Evolutionary conservation across 1,140 invertebrate species (phyloP).

Genomic region (Eciton burchellii): DNA sequence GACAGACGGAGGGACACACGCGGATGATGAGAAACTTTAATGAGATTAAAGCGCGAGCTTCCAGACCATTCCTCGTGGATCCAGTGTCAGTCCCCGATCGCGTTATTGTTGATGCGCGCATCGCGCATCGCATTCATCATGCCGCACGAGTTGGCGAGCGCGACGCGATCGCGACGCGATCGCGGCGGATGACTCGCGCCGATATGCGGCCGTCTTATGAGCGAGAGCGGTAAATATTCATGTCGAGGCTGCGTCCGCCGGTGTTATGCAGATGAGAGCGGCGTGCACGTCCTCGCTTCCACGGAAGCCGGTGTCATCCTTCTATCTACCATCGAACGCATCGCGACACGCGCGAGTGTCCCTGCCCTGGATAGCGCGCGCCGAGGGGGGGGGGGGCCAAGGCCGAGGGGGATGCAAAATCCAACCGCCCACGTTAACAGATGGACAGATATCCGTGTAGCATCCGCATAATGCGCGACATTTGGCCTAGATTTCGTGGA

Average conservation of each 20-base stretch:
- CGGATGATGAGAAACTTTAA: too few relatives aligned
- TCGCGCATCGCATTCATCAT: too few relatives aligned
- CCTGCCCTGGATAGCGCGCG: slow-evolving; percentile 64
- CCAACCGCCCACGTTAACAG: slow-evolving; percentile 27
- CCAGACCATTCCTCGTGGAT: too few relatives aligned
- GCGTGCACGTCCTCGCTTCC: slow-evolving; percentile 58
- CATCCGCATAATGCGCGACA: not conserved
- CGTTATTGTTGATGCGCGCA: too few relatives aligned
- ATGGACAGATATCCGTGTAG: slow-evolving; percentile 33
- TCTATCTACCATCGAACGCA: slow-evolving; percentile 72
- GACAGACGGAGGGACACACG: too few relatives aligned
- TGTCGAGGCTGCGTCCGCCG: slow-evolving; percentile 75
- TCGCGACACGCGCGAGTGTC: slow-evolving; percentile 66
- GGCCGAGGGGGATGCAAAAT: slow-evolving; percentile 25
- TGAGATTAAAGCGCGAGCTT: too few relatives aligned
- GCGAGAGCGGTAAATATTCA: slow-evolving; percentile 77
- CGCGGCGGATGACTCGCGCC: slow-evolving; percentile 53
- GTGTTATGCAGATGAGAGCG: slow-evolving; percentile 76
- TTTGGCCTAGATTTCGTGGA: slow-evolving; percentile 55
- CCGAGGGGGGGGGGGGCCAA: not conserved
- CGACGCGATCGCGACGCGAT: slow-evolving; percentile 25
- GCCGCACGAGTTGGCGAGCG: not conserved
- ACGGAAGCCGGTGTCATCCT: slow-evolving; percentile 73
- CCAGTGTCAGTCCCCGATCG: too few relatives aligned
- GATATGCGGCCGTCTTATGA: slow-evolving; percentile 62